phyloP scores from a whole-genome alignment of 2,888 invertebrate species.

The Corythucha ciliata region DNA sequence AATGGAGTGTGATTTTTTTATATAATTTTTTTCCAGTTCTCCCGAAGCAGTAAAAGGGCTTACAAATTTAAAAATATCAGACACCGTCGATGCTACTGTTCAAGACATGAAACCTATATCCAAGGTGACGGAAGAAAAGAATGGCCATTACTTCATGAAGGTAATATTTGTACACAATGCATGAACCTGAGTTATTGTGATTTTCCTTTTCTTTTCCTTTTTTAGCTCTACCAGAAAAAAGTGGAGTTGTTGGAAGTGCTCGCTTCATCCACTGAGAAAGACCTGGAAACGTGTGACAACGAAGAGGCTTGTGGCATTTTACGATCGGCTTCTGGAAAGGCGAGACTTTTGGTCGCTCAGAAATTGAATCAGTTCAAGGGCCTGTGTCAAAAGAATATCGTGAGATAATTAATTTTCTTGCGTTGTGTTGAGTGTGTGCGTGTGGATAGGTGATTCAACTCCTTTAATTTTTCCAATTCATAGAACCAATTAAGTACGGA shows the following conservation, averaged over 20 bases:
- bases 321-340: conserved; percentile 83
- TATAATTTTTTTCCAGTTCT: conserved; percentile 8
- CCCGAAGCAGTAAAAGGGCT: conserved; percentile 15
- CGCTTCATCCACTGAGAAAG: conserved; percentile 59
- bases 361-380: conserved; percentile 95
- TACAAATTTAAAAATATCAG: conserved; percentile 8
- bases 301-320: conserved; percentile 78
- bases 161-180: conserved; percentile 35
- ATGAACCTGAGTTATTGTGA: not conserved
- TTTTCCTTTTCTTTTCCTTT: conserved; percentile 2
- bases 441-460: not conserved
- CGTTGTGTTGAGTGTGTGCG: not conserved
- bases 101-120: not conserved
- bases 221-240: conserved; percentile 58
- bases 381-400: conserved; percentile 55
- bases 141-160: conserved; percentile 65
- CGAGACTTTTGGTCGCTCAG: conserved; percentile 75
- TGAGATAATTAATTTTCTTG: conserved; percentile 34
- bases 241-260: conserved; percentile 57
- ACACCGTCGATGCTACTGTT: conserved; percentile 22
- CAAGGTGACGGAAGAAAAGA: conserved; percentile 23
- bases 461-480: conserved; percentile 10
- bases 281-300: conserved; percentile 46
- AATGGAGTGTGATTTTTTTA: no score
- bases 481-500: conserved; percentile 61